Percentiles rank a stretch among this genome's conserved stretches.
These are phyloP conservation scores for Leucania comma DNA, from an alignment of 2,888 invertebrate genomes.

Conservation along the genomic window DNA sequence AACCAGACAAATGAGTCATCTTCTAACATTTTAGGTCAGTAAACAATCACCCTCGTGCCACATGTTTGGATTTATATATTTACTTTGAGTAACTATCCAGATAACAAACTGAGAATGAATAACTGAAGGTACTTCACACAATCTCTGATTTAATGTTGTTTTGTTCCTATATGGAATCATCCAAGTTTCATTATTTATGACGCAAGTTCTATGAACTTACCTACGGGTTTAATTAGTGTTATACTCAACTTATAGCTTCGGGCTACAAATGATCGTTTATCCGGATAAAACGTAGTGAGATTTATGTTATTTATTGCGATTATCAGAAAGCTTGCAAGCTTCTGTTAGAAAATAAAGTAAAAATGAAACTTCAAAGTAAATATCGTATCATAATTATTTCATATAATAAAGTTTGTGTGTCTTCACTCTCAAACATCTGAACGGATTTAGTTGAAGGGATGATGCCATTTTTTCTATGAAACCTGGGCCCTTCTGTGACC, in stretches of 20 bases:
- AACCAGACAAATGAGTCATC: neutral
- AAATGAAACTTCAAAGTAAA: too few relatives aligned
- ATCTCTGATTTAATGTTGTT: slow-evolving; percentile 77
- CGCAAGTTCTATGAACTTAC: slow-evolving; percentile 69
- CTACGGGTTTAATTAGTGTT: slow-evolving; percentile 61
- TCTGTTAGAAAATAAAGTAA: neutral
- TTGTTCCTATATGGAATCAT: slow-evolving; percentile 74
- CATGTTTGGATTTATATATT: slow-evolving; percentile 41
- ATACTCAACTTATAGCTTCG: slow-evolving; percentile 26
- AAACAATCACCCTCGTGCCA: slow-evolving; percentile 3
- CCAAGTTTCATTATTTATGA: slow-evolving; percentile 78
- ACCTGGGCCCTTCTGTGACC: too few relatives aligned
- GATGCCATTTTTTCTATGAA: too few relatives aligned
- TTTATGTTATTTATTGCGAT: slow-evolving; percentile 27
- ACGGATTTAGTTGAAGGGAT: too few relatives aligned
- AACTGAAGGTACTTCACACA: slow-evolving; percentile 51
- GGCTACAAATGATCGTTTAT: slow-evolving; percentile 37
- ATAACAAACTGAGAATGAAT: slow-evolving; percentile 51
- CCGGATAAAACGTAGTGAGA: slow-evolving; percentile 19
- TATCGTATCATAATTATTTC: too few relatives aligned
- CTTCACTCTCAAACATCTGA: too few relatives aligned
- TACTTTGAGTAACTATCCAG: slow-evolving; percentile 37
- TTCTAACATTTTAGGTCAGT: slow-evolving; percentile 3
- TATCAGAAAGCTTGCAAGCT: neutral
- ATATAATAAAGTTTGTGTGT: too few relatives aligned